phyloP scores from a whole-genome alignment of 2,797 vertebrate species.

The Hyperoplus immaculatus region DNA sequence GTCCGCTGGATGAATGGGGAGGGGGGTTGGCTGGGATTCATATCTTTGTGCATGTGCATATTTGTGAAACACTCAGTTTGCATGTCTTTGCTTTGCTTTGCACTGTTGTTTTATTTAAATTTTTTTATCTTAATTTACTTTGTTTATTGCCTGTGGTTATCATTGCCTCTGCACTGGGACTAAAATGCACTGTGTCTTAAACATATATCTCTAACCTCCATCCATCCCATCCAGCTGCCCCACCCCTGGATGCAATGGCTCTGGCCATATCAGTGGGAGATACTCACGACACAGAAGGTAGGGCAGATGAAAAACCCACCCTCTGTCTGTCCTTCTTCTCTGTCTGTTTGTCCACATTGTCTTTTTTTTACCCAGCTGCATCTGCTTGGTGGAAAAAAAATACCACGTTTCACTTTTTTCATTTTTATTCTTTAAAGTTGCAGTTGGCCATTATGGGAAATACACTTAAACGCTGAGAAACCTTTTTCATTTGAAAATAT shows the following conservation, averaged over 20 bases:
- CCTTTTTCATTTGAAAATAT: too few relatives aligned
- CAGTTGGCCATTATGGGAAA: background rate
- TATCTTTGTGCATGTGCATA: slow-evolving; percentile 62
- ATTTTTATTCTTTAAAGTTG: background rate
- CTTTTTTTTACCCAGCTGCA: slow-evolving; percentile 15
- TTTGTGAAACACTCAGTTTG: slow-evolving; percentile 55
- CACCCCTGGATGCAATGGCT: slow-evolving; percentile 96
- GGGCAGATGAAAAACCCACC: slow-evolving; percentile 76
- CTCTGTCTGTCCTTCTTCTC: slow-evolving; percentile 69
- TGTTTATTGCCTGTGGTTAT: slow-evolving; percentile 53
- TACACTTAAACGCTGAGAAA: background rate
- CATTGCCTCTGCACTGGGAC: slow-evolving; percentile 62
- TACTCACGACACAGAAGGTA: slow-evolving; percentile 98
- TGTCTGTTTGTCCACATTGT: slow-evolving; percentile 49
- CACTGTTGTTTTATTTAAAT: background rate
- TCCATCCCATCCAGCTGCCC: slow-evolving; percentile 92
- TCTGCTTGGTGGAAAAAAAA: slow-evolving; percentile 18
- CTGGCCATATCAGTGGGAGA: slow-evolving; percentile 96
- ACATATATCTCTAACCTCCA: slow-evolving; percentile 80
- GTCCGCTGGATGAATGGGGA: slow-evolving; percentile 3
- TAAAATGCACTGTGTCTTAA: slow-evolving; percentile 69
- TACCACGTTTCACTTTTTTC: background rate
- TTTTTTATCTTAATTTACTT: slow-evolving; percentile 46
- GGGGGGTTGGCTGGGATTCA: background rate
- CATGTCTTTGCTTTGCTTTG: slow-evolving; percentile 58